Evolutionary conservation across 2,797 vertebrate species (phyloP).

Genomic region (Tapirus indicus): DNA sequence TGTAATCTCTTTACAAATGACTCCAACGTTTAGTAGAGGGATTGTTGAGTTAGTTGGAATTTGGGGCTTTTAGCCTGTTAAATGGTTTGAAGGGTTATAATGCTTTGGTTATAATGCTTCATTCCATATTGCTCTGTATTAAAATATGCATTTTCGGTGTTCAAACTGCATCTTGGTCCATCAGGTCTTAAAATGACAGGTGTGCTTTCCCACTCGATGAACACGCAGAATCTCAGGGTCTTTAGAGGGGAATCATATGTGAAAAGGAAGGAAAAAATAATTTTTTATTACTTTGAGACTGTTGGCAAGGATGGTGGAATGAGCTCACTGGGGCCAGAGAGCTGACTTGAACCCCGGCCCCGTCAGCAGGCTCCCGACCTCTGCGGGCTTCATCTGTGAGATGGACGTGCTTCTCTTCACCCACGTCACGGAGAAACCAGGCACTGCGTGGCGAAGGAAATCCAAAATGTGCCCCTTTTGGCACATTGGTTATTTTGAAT

Average conservation of each 20-base stretch:
- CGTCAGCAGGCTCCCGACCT: not conserved
- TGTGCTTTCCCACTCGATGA: not conserved
- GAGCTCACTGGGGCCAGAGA: not conserved
- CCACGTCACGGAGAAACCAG: not conserved
- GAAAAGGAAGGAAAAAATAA: not conserved
- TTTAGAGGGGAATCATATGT: not conserved
- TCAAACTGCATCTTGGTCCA: not conserved
- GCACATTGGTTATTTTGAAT: not conserved
- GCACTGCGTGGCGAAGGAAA: not conserved
- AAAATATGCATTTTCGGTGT: slow-evolving; percentile 29
- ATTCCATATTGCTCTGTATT: not conserved
- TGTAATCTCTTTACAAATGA: slow-evolving; percentile 9
- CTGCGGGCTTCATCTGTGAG: not conserved
- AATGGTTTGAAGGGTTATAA: slow-evolving; percentile 33
- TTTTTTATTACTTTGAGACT: not conserved
- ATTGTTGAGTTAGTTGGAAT: not conserved
- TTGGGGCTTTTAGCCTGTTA: not conserved
- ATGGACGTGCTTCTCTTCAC: not conserved
- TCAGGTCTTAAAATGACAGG: not conserved
- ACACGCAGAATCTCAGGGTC: not conserved
- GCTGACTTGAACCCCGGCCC: not conserved
- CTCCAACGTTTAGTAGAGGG: not conserved
- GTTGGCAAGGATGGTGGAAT: not conserved
- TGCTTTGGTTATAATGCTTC: not conserved
- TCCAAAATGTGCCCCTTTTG: not conserved